Evolutionary conservation across 2,797 vertebrate genomes (phyloP).

Genomic region (Tragopan temminckii): DNA sequence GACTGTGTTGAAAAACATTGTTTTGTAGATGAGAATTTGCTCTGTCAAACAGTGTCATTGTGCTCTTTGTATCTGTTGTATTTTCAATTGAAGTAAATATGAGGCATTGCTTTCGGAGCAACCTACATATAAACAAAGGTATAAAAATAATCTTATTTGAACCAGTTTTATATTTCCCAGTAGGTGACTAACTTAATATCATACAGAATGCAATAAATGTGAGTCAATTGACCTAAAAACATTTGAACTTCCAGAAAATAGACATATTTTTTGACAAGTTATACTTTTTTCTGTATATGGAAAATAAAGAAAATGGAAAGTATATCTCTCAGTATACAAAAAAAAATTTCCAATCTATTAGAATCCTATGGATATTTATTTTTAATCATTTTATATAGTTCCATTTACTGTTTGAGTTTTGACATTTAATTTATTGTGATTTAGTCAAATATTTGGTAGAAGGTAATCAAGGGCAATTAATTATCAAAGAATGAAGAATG

Average conservation of each 20-base stretch:
- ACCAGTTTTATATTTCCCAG: slow-evolving; percentile 42
- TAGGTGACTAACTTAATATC: slow-evolving; percentile 45
- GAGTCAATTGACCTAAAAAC: slow-evolving; percentile 54
- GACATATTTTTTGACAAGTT: not conserved
- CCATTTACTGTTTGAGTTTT: not conserved
- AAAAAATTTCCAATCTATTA: not conserved
- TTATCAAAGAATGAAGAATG: not conserved
- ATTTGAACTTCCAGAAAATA: slow-evolving; percentile 33
- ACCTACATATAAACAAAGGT: slow-evolving; percentile 2
- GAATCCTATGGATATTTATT: not conserved
- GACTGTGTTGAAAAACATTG: not conserved
- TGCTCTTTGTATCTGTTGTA: not conserved
- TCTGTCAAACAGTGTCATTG: not conserved
- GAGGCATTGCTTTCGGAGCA: not conserved
- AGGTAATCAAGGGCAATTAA: not conserved
- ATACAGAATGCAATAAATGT: slow-evolving; percentile 10
- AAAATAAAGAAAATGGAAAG: not conserved
- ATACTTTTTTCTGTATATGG: not conserved
- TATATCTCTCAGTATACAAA: not conserved
- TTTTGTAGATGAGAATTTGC: not conserved
- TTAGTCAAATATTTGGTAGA: not conserved
- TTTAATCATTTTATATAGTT: not conserved
- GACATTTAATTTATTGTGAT: not conserved
- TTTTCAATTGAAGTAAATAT: not conserved
- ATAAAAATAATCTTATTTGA: slow-evolving; percentile 62